Evolutionary conservation across 2,113 vertebrate species (phyloP).

Genomic region (Perognathus longimembris): DNA sequence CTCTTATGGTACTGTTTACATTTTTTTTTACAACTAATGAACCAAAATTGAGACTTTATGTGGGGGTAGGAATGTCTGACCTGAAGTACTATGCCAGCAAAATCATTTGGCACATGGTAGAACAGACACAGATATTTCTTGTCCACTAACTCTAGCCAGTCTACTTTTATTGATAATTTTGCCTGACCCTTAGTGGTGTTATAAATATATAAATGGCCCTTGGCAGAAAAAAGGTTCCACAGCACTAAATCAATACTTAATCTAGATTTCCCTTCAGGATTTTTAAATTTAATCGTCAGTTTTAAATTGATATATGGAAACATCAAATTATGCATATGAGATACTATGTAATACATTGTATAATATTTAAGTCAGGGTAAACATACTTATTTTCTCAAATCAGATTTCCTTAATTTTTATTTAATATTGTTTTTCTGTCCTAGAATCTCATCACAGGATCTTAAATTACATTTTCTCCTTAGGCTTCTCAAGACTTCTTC

Average conservation of each 20-base stretch:
- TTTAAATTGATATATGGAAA: background rate
- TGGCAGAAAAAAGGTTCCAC: too few relatives aligned
- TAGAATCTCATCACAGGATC: background rate
- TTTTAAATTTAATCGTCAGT: background rate
- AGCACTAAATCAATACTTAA: background rate
- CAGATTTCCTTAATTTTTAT: conserved; percentile 26
- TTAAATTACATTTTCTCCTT: background rate
- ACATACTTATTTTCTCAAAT: background rate
- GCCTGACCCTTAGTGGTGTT: too few relatives aligned
- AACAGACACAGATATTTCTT: too few relatives aligned
- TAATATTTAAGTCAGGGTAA: background rate
- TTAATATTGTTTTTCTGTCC: background rate
- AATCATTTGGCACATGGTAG: too few relatives aligned
- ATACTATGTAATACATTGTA: background rate
- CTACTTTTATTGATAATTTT: too few relatives aligned
- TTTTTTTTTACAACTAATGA: background rate
- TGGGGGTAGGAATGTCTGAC: too few relatives aligned
- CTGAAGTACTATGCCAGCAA: too few relatives aligned
- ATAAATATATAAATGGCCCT: too few relatives aligned
- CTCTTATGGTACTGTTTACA: background rate
- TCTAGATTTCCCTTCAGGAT: conserved; percentile 17
- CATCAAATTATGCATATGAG: background rate
- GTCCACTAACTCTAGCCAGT: too few relatives aligned
- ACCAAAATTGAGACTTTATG: background rate
- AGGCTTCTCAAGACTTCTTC: background rate